Conservation (phyloP, 35 echinoderm and acorn worm species). For the Eucidaris tribuloides region DNA sequence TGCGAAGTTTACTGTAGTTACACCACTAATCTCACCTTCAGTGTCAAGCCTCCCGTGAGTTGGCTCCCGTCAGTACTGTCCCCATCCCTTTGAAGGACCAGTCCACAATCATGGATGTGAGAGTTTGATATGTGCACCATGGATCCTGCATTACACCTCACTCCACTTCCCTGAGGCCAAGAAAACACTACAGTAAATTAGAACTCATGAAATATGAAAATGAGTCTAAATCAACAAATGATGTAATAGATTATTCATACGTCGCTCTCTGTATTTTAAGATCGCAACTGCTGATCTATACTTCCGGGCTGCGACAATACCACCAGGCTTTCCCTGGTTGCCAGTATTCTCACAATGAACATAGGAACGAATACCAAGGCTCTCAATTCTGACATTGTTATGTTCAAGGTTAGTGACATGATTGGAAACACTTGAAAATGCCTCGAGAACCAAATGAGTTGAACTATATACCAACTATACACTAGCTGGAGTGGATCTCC, state of each 20-base stretch:
- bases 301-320: neutral
- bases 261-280: neutral
- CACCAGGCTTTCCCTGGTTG: neutral
- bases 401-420: no score
- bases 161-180: neutral
- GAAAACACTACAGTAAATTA: neutral
- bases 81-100: neutral
- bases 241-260: neutral
- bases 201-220: neutral
- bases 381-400: no score
- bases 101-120: neutral
- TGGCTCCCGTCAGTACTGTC: neutral
- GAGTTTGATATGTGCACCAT: neutral
- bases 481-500: no score
- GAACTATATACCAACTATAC: no score
- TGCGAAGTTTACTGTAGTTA: no score
- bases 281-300: neutral
- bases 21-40: neutral
- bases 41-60: neutral
- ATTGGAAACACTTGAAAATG: no score
- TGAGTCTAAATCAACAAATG: neutral
- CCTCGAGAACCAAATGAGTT: no score
- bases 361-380: neutral
- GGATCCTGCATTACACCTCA: conserved; percentile 4
- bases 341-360: neutral